These are phyloP conservation scores for Halcyon badia DNA, from an alignment of 2,797 vertebrate species.

Conservation along the genomic window DNA sequence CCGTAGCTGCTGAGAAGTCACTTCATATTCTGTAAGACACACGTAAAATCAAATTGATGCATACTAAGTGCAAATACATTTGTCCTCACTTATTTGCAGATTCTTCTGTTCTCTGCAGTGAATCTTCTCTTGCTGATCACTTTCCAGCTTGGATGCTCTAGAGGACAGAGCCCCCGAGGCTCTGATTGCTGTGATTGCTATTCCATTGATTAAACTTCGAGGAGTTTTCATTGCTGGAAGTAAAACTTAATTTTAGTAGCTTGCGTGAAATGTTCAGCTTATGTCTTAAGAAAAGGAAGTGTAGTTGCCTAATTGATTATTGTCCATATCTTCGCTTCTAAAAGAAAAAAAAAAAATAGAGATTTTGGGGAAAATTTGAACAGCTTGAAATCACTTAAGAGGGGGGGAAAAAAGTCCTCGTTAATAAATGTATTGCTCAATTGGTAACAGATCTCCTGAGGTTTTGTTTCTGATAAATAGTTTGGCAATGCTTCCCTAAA, in stretches of 20 bases:
- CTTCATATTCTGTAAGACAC: neutral
- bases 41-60: neutral
- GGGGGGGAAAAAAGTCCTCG: neutral
- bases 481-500: neutral
- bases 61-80: neutral
- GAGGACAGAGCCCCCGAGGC: neutral
- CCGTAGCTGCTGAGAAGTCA: neutral
- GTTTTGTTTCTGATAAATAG: constrained; percentile 24
- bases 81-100: neutral
- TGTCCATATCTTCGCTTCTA: neutral
- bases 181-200: neutral
- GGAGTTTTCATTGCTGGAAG: constrained; percentile 5
- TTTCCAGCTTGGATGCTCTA: neutral
- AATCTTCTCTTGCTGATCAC: neutral
- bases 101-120: neutral
- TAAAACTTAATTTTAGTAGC: constrained; percentile 13
- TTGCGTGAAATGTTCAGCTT: neutral
- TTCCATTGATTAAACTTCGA: constrained; percentile 19
- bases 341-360: neutral
- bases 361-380: neutral
- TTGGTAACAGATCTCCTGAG: neutral
- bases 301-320: neutral
- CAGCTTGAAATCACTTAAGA: neutral
- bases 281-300: neutral
- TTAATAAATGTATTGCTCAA: neutral